These are phyloP conservation scores for Isaurus tuberculatus DNA, from an alignment of 92 coral and sea anemone genomes.

Conservation along the genomic window DNA sequence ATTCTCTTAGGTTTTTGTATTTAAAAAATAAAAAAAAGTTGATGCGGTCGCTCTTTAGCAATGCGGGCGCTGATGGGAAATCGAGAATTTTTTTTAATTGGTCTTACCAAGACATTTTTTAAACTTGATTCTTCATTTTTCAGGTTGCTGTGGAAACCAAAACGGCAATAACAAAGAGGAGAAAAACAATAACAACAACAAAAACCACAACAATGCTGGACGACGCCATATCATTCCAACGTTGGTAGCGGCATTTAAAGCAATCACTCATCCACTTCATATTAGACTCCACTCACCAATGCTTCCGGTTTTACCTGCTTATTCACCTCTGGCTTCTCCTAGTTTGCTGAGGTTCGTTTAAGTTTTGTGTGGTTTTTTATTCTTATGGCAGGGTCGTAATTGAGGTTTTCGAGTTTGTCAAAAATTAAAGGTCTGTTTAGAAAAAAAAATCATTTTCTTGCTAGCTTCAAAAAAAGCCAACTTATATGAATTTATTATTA, in stretches of 20 bases:
- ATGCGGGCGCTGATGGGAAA: too few species aligned
- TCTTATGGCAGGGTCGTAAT: neutral
- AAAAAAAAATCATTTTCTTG: neutral
- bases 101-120: too few species aligned
- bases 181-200: neutral
- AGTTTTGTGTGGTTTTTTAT: neutral
- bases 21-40: too few species aligned
- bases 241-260: constrained; percentile 5
- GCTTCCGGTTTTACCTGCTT: constrained; percentile 14
- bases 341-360: constrained; percentile 11
- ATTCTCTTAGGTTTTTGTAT: too few species aligned
- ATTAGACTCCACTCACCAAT: neutral
- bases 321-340: constrained; percentile 25
- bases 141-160: constrained; percentile 26
- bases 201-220: neutral
- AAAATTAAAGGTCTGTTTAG: neutral
- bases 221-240: constrained; percentile 24
- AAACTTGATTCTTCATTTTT: neutral
- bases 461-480: neutral
- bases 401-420: neutral
- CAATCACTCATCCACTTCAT: constrained; percentile 1
- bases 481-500: too few species aligned
- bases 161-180: neutral
- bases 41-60: too few species aligned
- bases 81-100: too few species aligned